Evolutionary conservation across 2,113 vertebrate genomes (phyloP), one percentile per base, ranked within the genome.

Genomic region (Pseudorasbora parva): DNA sequence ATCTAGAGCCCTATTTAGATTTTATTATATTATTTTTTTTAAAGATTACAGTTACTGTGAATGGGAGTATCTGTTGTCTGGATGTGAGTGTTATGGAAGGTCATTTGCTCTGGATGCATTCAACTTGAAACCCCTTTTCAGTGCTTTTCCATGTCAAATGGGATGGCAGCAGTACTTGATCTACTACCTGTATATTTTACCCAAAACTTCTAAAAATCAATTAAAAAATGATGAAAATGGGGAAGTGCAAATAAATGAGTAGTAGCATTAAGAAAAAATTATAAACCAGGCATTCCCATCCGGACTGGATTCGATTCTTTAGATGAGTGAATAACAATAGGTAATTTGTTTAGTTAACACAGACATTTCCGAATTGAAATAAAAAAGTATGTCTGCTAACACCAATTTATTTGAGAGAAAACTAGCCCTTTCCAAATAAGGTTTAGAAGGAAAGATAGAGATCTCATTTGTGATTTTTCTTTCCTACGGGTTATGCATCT

Each of bases 381-480:
- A 73, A 73, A 43, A 73, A 74, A 74, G 23, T 51, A 27, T 1
- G 1, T 74, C 71, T 49, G 71, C 23, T 2, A 51, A 23, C 33
- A 43, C 45, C 49, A 14, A 73, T 49, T 19, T 49, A 73, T 14
- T 23, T 5, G 14, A 51, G 71, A 51, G 45, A 49, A 30, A 74
- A 30, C 68, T 41, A 68, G 33, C 21, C 8, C 64, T 21, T 30
- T 21, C 25, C 64, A 68, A 41, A 68, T 68, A 68, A 11, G 21
- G 5, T 71, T 71, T 45, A 45, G 45, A 8, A 27, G 45, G 7
- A 57, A 60, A 43, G 8, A 78, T 59, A 60, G 75, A 59, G 33
- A 41, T 78, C 49, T 41, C 54, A 59, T 78, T 60, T 60, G 45
- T 41, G 68, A 71, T n/a, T 71, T 23, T n/a, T n/a, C 27, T 41